phyloP scores from a whole-genome alignment of 2,888 invertebrate genomes.

The Lasiommata megera region DNA sequence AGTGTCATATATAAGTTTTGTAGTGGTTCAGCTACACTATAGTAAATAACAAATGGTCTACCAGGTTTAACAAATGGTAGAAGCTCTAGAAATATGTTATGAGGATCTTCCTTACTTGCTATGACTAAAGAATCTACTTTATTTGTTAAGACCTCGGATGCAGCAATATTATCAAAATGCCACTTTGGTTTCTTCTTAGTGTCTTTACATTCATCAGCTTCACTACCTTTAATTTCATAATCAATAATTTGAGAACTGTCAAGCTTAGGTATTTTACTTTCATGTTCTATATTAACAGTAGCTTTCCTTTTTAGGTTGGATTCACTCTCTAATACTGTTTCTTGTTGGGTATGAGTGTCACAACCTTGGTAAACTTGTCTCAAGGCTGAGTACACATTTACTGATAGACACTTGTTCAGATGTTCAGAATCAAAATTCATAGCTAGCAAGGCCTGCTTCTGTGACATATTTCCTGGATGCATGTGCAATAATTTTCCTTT shows the following conservation, averaged over 20 bases:
- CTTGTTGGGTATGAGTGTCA: conserved; percentile 46
- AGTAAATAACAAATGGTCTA: conserved; percentile 92
- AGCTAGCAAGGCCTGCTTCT: conserved; percentile 88
- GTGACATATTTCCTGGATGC: conserved; percentile 91
- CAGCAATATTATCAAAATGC: conserved; percentile 85
- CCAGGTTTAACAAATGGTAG: conserved; percentile 90
- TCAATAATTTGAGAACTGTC: conserved; percentile 27
- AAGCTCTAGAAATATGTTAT: conserved; percentile 87
- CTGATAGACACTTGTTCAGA: conserved; percentile 85
- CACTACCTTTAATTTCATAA: conserved; percentile 27
- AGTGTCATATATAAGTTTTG: conserved; percentile 91
- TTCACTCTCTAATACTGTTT: conserved; percentile 43
- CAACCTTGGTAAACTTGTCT: conserved; percentile 85
- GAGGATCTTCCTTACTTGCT: conserved; percentile 92
- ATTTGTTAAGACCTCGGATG: conserved; percentile 81
- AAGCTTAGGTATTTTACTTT: conserved; percentile 55
- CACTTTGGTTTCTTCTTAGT: conserved; percentile 82
- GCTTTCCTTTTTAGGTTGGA: conserved; percentile 55
- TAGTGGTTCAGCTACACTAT: conserved; percentile 89
- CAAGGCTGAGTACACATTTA: conserved; percentile 88
- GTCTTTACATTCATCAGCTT: conserved; percentile 27
- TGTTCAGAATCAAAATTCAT: conserved; percentile 90
- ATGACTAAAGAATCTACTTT: conserved; percentile 90
- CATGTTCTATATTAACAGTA: conserved; percentile 38
- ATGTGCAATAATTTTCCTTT: conserved; percentile 86